Conservation (phyloP, 2,888 invertebrate species). For the Coenonympha glycerion region DNA sequence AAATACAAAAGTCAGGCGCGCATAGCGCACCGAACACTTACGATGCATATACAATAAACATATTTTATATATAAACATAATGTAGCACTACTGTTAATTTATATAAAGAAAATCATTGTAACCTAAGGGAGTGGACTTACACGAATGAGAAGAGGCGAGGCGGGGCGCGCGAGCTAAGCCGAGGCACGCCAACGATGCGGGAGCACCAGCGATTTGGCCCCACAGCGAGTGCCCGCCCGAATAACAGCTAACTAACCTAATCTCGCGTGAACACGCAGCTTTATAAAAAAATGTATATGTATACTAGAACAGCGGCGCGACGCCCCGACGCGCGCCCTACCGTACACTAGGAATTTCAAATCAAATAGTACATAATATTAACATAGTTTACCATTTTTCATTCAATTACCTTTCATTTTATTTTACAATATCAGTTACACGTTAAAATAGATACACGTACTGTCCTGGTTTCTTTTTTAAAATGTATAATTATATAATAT, state of each 20-base stretch:
- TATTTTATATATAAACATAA: slow-evolving; percentile 51
- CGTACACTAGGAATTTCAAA: slow-evolving; percentile 45
- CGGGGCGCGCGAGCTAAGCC: slow-evolving; percentile 27
- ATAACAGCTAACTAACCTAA: slow-evolving; percentile 32
- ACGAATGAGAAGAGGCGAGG: slow-evolving; percentile 36
- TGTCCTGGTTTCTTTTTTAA: slow-evolving; percentile 23
- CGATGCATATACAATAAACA: slow-evolving; percentile 70
- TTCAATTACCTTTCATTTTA: slow-evolving; percentile 41
- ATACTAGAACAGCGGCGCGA: slow-evolving; percentile 26
- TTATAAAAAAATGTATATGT: slow-evolving; percentile 17
- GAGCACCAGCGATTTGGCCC: slow-evolving; percentile 14
- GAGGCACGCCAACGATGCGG: slow-evolving; percentile 16
- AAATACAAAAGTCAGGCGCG: slow-evolving; percentile 67
- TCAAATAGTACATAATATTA: slow-evolving; percentile 46
- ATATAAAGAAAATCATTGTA: slow-evolving; percentile 43
- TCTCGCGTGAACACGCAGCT: slow-evolving; percentile 24
- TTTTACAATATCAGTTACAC: slow-evolving; percentile 43
- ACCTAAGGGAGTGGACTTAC: slow-evolving; percentile 49
- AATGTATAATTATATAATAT: slow-evolving; percentile 22
- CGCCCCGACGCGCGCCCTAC: slow-evolving; percentile 31
- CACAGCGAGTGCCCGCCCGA: slow-evolving; percentile 15
- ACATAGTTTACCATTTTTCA: slow-evolving; percentile 36
- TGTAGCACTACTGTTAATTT: slow-evolving; percentile 70
- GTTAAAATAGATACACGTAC: slow-evolving; percentile 35
- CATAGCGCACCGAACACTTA: slow-evolving; percentile 67